Evolutionary conservation across 35 echinoderm and acorn worm species (phyloP).

Genomic region (Lytechinus pictus): DNA sequence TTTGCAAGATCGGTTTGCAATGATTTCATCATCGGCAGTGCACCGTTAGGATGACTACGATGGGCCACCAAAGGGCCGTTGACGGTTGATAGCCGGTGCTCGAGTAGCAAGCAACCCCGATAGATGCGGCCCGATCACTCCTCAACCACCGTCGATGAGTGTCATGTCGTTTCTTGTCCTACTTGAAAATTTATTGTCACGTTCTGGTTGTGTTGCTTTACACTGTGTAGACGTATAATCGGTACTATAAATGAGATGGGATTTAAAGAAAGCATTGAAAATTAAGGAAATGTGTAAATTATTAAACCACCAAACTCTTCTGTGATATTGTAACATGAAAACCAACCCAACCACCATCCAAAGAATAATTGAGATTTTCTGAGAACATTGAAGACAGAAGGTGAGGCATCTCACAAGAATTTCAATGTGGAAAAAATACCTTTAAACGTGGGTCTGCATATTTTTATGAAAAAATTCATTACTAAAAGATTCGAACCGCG

Average conservation of each 20-base stretch:
- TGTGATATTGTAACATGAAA: no score
- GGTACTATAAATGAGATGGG: not conserved
- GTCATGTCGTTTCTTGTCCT: not conserved
- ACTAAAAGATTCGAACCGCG: no score
- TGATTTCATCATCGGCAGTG: not conserved
- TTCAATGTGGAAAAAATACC: no score
- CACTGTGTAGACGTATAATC: not conserved
- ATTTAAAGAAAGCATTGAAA: not conserved
- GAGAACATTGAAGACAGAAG: no score
- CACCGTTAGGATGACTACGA: not conserved
- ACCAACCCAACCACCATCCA: no score
- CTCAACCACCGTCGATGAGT: not conserved
- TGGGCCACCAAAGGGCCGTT: slow-evolving; percentile 8
- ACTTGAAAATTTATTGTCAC: not conserved
- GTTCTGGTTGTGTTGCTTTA: not conserved
- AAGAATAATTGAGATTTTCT: no score
- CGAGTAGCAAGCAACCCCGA: slow-evolving; percentile 6
- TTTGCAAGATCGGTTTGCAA: not conserved
- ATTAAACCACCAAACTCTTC: no score
- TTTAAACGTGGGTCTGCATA: no score
- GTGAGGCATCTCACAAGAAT: no score
- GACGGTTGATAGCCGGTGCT: slow-evolving; percentile 31
- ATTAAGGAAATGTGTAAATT: not conserved
- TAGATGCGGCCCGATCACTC: slow-evolving; percentile 27
- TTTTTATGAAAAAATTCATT: no score